Evolutionary conservation across 2,113 vertebrate genomes (phyloP), one percentile per base, ranked within the genome.

Genomic region (Hippoglossus stenolepis): DNA sequence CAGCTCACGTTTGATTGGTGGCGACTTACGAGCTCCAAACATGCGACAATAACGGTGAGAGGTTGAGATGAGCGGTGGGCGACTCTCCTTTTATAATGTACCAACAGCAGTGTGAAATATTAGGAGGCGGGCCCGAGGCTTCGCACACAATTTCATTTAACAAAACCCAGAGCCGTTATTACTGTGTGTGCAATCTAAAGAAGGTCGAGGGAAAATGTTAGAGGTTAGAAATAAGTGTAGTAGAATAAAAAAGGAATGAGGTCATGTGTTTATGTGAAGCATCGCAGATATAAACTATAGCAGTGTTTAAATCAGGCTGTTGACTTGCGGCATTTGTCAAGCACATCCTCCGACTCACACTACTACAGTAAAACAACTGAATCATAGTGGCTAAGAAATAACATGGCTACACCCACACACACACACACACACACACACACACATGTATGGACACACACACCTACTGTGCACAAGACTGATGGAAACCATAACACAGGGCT

Each of bases 401-500:
- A 84, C 80, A 78, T 21, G 51, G 59, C 10, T 18, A 69, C 68
- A 78, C 73, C 57, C 21, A 82, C 63, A 73, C 67, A 73, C 57
- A 58, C 74, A 70, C 31, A 57, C 74, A 70, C 31, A 75, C 73
- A 54, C n/a, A 82, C 63, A 70, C 67, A 73, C 51, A 58, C 74
- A 70, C 35, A 58, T 31, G 31, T 6, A 31, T 31, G 78, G 76
- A 82, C 68, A 65, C 63, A 77, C 63, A 73, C 59, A 63, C 49
- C 61, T 63, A 79, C 79, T 84, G 43, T 85, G 75, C 75, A 71
- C 84, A 85, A 73, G 70, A 87, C 88, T 93, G 91, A 94, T 92
- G 85, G 90, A 93, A 94, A 93, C 89, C 92, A 93, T 90, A 91
- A 91, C 89, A 91, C 82, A 72, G 75, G 68, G 84, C 85, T 54